Percentiles rank a stretch among this genome's conserved stretches.
phyloP scores from a whole-genome alignment of 2,888 invertebrate species.

The Anthoptus insignis region DNA sequence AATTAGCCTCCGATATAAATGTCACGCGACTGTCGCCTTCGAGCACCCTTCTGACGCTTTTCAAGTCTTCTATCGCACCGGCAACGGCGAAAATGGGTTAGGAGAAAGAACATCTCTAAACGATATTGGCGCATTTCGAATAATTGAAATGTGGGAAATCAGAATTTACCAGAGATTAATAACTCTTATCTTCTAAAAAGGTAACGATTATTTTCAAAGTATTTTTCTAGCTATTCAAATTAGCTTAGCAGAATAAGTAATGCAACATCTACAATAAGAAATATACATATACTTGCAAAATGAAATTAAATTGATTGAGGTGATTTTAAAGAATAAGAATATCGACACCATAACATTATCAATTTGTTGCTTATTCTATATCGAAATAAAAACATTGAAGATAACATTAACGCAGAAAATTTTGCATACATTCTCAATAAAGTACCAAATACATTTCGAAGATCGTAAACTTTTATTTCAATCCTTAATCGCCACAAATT shows the following conservation, averaged over 20 bases:
- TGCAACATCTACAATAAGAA: too few relatives aligned
- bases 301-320: too few relatives aligned
- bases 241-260: too few relatives aligned
- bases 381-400: neutral
- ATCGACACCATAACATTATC: neutral
- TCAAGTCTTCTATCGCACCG: conserved; percentile 30
- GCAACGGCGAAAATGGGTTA: conserved; percentile 25
- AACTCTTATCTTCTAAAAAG: too few relatives aligned
- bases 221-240: too few relatives aligned
- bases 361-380: neutral
- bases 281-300: too few relatives aligned
- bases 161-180: neutral
- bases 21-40: conserved; percentile 70
- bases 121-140: neutral
- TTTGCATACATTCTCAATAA: neutral
- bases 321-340: too few relatives aligned
- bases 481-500: conserved; percentile 30
- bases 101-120: conserved; percentile 12
- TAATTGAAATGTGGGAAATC: neutral
- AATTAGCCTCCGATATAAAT: conserved; percentile 77
- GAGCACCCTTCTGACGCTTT: conserved; percentile 19
- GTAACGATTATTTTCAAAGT: too few relatives aligned
- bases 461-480: conserved; percentile 34
- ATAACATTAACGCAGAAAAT: neutral
- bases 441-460: neutral